phyloP scores from a whole-genome alignment of 2,888 invertebrate species.

The Athripsodes cinereus region DNA sequence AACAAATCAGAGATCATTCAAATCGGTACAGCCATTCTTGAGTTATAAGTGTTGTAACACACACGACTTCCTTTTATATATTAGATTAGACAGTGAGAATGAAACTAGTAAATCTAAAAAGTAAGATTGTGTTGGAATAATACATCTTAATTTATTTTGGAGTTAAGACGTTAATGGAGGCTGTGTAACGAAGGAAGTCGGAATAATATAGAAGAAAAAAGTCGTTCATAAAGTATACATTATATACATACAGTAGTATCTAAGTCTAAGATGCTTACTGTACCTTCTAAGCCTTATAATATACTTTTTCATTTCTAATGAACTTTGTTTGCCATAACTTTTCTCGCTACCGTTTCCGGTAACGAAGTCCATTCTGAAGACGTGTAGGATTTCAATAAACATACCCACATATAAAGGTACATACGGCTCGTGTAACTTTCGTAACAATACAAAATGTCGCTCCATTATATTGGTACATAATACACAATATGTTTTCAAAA shows the following conservation, averaged over 20 bases:
- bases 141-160: background rate
- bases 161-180: background rate
- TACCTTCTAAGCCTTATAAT: slow-evolving; percentile 1
- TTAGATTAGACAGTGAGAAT: too few relatives aligned
- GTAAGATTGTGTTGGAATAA: too few relatives aligned
- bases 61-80: too few relatives aligned
- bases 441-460: background rate
- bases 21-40: too few relatives aligned
- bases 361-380: background rate
- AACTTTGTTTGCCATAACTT: slow-evolving; percentile 22
- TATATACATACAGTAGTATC: too few relatives aligned
- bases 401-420: background rate
- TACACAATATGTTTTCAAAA: background rate
- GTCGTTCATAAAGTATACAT: background rate
- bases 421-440: background rate
- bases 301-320: slow-evolving; percentile 25
- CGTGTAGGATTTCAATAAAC: background rate
- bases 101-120: too few relatives aligned
- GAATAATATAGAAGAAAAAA: background rate
- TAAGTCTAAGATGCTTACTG: too few relatives aligned
- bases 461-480: background rate
- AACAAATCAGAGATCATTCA: too few relatives aligned
- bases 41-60: too few relatives aligned
- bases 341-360: slow-evolving; percentile 5
- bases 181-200: background rate